These are phyloP conservation scores for Drosophila willistoni DNA, from an alignment of 1,140 invertebrate species.

Conservation along the genomic window DNA sequence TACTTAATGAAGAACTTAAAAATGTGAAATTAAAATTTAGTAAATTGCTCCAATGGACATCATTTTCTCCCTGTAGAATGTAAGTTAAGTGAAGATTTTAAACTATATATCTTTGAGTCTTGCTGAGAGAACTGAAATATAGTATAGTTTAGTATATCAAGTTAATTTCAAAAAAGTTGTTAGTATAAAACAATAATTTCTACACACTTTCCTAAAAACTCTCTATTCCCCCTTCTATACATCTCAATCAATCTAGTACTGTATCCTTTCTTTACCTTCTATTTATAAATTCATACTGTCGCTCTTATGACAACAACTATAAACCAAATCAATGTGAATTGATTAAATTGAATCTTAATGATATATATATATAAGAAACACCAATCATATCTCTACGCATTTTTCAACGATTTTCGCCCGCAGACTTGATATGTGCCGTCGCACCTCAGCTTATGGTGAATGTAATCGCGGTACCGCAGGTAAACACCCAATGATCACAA, in stretches of 20 bases:
- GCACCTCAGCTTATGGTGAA: constrained; percentile 95
- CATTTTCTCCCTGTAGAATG: too few relatives aligned
- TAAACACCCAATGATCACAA: constrained; percentile 84
- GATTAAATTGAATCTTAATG: constrained; percentile 23
- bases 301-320: constrained; percentile 1
- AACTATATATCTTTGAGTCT: too few relatives aligned
- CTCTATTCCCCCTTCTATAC: constrained; percentile 10
- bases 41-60: too few relatives aligned
- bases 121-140: not conserved
- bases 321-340: constrained; percentile 2
- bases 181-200: not conserved
- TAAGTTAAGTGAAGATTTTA: too few relatives aligned
- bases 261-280: not conserved
- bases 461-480: constrained; percentile 99
- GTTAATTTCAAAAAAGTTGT: not conserved
- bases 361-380: constrained; percentile 5
- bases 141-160: too few relatives aligned
- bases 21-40: too few relatives aligned
- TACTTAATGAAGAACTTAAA: too few relatives aligned
- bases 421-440: constrained; percentile 99
- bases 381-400: constrained; percentile 64
- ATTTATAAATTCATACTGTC: not conserved
- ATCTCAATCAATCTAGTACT: not conserved
- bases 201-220: not conserved
- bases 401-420: constrained; percentile 84